Percentiles rank a stretch among this genome's conserved stretches.
These are phyloP conservation scores for Sylvilagus floridanus DNA, from an alignment of 2,797 vertebrate genomes.

Conservation along the genomic window DNA sequence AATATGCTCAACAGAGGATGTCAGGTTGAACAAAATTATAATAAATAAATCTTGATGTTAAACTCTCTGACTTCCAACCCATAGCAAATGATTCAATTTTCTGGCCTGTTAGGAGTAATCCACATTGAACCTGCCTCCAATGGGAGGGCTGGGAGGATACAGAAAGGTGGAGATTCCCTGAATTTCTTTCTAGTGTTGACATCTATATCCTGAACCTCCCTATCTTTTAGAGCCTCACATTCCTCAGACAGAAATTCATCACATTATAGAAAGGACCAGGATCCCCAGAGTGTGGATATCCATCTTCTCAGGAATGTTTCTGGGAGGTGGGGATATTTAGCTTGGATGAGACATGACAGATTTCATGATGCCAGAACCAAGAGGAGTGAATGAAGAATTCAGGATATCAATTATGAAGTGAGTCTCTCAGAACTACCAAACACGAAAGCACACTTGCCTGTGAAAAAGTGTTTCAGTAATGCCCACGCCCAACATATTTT, in stretches of 20 bases:
- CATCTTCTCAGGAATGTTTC: background rate
- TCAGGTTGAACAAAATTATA: background rate
- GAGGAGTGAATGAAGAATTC: background rate
- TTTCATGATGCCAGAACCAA: background rate
- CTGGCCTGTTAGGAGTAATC: background rate
- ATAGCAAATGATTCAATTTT: background rate
- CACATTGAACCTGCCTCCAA: background rate
- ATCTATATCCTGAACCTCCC: background rate
- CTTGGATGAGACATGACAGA: background rate
- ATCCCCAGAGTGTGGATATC: no score
- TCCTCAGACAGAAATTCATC: background rate
- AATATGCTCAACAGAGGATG: background rate
- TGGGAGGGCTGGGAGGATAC: background rate
- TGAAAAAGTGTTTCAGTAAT: background rate
- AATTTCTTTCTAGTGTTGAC: background rate
- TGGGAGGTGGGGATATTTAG: background rate
- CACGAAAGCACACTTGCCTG: background rate
- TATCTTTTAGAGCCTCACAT: background rate
- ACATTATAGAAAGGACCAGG: background rate
- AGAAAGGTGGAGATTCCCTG: background rate
- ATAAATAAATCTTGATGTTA: background rate
- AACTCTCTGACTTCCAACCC: background rate
- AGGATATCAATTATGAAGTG: background rate
- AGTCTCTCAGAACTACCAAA: background rate
- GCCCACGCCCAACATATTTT: background rate